A percentile compares a stretch with the other conserved stretches of the same genome.
Conservation (phyloP, 2,113 vertebrate genomes). For the Miniopterus natalensis region DNA sequence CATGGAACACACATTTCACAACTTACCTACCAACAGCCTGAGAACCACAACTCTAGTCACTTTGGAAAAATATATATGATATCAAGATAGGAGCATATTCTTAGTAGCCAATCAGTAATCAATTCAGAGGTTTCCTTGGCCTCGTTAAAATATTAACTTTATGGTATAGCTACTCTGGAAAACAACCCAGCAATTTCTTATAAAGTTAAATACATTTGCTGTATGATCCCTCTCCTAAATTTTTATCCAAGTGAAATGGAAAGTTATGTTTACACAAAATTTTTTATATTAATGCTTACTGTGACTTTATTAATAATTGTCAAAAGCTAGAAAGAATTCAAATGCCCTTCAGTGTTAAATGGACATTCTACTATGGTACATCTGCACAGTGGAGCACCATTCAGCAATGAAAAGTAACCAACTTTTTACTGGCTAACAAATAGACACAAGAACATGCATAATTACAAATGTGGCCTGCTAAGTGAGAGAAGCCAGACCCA, state of each 20-base stretch:
- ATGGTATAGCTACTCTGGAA: neutral
- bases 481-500: neutral
- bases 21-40: neutral
- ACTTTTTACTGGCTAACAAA: too few species aligned
- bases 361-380: neutral
- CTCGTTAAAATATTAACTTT: neutral
- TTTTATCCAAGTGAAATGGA: neutral
- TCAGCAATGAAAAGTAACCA: neutral
- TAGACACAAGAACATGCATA: neutral
- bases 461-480: neutral
- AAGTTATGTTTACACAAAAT: neutral
- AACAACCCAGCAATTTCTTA: neutral
- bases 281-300: neutral
- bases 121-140: neutral
- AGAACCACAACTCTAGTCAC: neutral
- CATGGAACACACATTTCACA: neutral
- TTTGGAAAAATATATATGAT: neutral
- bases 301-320: neutral
- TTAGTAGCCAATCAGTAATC: neutral
- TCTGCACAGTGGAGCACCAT: neutral
- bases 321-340: neutral
- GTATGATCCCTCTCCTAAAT: neutral
- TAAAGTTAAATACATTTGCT: neutral
- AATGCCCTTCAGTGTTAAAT: neutral
- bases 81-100: neutral